Conservation (phyloP, 64 coral and sea anemone genomes). For the Acropora yongei region DNA sequence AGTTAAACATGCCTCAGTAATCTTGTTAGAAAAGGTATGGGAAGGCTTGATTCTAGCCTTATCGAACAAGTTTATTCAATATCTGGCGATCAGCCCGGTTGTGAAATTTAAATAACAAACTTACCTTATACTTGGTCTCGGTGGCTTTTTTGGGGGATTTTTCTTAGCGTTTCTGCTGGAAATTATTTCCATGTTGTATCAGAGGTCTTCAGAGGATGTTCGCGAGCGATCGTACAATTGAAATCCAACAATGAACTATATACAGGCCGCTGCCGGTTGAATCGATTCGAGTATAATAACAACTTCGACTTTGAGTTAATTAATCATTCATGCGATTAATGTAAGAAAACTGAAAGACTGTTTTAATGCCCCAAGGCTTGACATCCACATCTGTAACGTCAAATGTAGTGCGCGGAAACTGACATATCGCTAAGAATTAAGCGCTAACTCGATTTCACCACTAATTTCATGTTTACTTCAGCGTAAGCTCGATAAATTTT, state of each 20-base stretch:
- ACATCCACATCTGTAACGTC: conserved; percentile 28
- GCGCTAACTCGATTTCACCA: neutral
- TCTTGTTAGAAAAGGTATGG: neutral
- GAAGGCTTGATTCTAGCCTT: neutral
- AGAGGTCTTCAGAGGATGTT: neutral
- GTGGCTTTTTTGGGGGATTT: conserved; percentile 20
- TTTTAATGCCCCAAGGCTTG: conserved; percentile 27
- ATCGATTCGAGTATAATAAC: neutral
- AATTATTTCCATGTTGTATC: conserved; percentile 16
- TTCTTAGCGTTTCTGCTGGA: neutral
- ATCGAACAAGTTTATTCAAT: neutral
- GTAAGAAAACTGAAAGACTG: conserved; percentile 24
- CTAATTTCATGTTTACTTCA: neutral
- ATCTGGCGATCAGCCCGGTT: neutral
- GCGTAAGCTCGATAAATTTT: neutral
- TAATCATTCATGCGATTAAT: conserved; percentile 43
- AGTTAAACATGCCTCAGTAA: neutral
- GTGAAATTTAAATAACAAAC: conserved; percentile 18
- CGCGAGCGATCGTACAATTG: neutral
- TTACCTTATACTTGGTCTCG: conserved; percentile 37
- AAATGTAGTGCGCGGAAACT: neutral
- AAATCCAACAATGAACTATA: neutral
- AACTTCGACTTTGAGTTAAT: neutral
- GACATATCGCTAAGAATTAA: neutral
- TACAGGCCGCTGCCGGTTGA: neutral